Conservation (phyloP, 2,797 vertebrate genomes). For the Pelobates cultripes region DNA sequence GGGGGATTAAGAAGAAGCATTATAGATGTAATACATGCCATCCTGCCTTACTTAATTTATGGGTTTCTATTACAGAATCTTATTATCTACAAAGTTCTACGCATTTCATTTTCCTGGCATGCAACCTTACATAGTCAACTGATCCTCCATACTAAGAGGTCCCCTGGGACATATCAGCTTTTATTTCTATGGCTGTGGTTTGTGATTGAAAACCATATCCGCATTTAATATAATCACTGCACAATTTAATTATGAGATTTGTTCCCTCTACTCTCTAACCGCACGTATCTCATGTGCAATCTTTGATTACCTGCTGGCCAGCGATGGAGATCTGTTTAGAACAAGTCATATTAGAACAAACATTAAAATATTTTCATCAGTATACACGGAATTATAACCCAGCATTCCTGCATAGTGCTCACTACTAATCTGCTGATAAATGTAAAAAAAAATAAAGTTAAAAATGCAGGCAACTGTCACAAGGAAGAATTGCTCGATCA, state of each 20-base stretch:
- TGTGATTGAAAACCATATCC: conserved; percentile 42
- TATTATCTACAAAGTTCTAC: neutral
- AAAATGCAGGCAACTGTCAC: too few relatives aligned
- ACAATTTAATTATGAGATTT: conserved; percentile 42
- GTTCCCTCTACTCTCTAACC: neutral
- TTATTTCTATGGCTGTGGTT: conserved; percentile 21
- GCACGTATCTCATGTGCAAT: neutral
- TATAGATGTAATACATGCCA: too few relatives aligned
- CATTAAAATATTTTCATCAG: neutral
- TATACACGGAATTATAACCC: neutral
- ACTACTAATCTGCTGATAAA: too few relatives aligned
- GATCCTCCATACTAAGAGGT: conserved; percentile 18
- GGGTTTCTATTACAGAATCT: neutral
- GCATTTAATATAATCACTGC: conserved; percentile 35
- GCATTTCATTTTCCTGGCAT: neutral
- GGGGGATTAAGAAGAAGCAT: too few relatives aligned
- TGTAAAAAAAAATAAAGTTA: too few relatives aligned
- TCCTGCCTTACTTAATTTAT: neutral
- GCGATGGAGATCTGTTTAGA: neutral
- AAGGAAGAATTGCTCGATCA: too few relatives aligned
- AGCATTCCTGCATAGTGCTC: too few relatives aligned
- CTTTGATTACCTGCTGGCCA: conserved; percentile 17
- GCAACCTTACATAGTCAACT: conserved; percentile 2
- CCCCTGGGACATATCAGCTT: conserved; percentile 18
- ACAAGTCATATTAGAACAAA: neutral